Base-by-base conservation (phyloP, 92 coral and sea anemone genomes). In the Palythoa grandis region DNA sequence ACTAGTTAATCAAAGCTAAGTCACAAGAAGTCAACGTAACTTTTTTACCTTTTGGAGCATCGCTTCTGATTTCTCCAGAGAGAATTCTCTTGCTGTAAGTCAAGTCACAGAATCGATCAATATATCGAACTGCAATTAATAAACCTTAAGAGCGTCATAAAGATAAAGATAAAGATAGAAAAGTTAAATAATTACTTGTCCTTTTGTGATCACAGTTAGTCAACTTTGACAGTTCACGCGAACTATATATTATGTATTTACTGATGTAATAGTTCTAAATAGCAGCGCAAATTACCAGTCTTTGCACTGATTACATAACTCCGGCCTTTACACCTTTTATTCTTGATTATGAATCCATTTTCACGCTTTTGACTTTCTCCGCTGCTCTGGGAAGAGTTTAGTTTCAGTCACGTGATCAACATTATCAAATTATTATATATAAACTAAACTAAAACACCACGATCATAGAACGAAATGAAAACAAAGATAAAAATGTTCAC, bases 31-130 rank as follows among this genome's bases (percentile, higher is more conserved):
- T 23, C n/a, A 66, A 13, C 1, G 29, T 43, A 66, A 13, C 82
- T 76, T 54, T 16, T 35, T 14, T 85, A 93, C 97, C 97, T 92
- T 94, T 82, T 93, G 83, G 24, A 94, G 83, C 97, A 94, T 94
- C 20, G 82, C 85, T 77, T 94, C 95, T 77, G 97, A 76, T 78
- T 92, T 94, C 53, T 89, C 97, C 78, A 94, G 69, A 11, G 73
- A 85, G 83, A 94, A 94, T 70, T 94, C 92, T n/a, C 97, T 84
- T 82, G 97, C 97, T 94, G 86, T 4, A 39, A 50, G 70, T 38
- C 86, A 48, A 82, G 72, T 63, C 52, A 20, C 3, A 22, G 11
- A n/a, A 63, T 0, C 10, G 25, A 63, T 63, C 29, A 57, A 43
- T 52, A 29, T 5, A 76, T 9, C 20, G 52, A 19, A 19, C 22